These are phyloP conservation scores for Podotricha telesiphe DNA, from an alignment of 2,888 invertebrate species.

Conservation along the genomic window DNA sequence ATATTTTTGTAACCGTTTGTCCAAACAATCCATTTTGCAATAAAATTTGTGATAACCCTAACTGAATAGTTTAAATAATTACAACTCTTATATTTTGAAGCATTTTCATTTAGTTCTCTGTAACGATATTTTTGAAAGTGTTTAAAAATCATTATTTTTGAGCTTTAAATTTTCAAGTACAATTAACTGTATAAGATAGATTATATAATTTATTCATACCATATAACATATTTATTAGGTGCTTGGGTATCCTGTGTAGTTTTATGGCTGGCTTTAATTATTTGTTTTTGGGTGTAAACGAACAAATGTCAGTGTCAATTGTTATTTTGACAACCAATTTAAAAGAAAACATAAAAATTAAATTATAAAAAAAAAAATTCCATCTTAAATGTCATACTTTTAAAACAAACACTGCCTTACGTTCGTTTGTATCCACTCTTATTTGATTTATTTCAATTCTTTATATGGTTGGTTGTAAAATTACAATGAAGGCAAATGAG, in stretches of 20 bases:
- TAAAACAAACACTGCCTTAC: too few species aligned
- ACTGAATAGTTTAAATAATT: background rate
- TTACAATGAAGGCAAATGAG: background rate
- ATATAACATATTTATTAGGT: slow-evolving; percentile 75
- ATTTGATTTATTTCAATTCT: background rate
- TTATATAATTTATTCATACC: slow-evolving; percentile 68
- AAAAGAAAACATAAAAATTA: too few species aligned
- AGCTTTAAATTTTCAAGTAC: slow-evolving; percentile 80
- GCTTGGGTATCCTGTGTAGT: slow-evolving; percentile 73
- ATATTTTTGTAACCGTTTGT: slow-evolving; percentile 21
- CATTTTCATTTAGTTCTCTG: slow-evolving; percentile 31
- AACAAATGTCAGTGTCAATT: background rate
- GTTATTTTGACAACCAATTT: too few species aligned
- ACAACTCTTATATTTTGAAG: background rate
- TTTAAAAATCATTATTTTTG: slow-evolving; percentile 62
- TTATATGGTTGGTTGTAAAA: slow-evolving; percentile 29
- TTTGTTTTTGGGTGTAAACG: slow-evolving; percentile 28
- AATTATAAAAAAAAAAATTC: background rate
- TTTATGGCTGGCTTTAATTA: slow-evolving; percentile 58
- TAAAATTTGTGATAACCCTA: slow-evolving; percentile 16
- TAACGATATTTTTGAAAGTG: slow-evolving; percentile 32
- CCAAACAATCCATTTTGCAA: background rate
- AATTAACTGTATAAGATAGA: slow-evolving; percentile 57
- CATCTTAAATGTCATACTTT: background rate
- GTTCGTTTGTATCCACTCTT: background rate